phyloP scores from a whole-genome alignment of 1,140 invertebrate genomes.

The Neodiprion pinetum region DNA sequence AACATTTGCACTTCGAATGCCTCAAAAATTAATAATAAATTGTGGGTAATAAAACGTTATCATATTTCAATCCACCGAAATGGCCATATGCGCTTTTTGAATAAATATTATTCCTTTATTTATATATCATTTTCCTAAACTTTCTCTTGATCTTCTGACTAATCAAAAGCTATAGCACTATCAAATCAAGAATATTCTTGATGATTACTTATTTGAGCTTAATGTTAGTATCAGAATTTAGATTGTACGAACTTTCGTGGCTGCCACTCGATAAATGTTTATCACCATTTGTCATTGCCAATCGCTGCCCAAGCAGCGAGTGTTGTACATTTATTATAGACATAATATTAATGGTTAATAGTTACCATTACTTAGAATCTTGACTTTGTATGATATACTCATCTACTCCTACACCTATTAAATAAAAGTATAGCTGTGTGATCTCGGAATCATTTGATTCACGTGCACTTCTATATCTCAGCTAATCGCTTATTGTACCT shows the following conservation, averaged over 20 bases:
- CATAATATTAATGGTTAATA: too few species aligned
- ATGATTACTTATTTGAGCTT: neutral
- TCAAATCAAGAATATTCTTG: neutral
- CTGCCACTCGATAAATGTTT: too few species aligned
- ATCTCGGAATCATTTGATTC: too few species aligned
- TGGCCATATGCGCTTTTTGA: neutral
- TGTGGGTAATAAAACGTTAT: neutral
- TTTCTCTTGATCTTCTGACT: neutral
- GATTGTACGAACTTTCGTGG: neutral
- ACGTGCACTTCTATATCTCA: too few species aligned
- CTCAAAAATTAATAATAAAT: too few species aligned
- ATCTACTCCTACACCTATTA: too few species aligned
- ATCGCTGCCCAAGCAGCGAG: neutral
- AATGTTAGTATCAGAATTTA: neutral
- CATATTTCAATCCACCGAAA: neutral
- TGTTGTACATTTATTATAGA: neutral
- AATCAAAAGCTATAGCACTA: neutral
- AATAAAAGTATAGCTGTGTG: too few species aligned
- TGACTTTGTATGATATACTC: too few species aligned
- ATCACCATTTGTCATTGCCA: neutral
- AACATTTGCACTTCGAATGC: too few species aligned
- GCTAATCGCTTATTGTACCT: too few species aligned
- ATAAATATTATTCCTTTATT: neutral
- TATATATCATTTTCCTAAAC: neutral
- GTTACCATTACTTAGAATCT: too few species aligned